phyloP scores from a whole-genome alignment of 2,797 vertebrate species.

The Pithecia hirsuta region DNA sequence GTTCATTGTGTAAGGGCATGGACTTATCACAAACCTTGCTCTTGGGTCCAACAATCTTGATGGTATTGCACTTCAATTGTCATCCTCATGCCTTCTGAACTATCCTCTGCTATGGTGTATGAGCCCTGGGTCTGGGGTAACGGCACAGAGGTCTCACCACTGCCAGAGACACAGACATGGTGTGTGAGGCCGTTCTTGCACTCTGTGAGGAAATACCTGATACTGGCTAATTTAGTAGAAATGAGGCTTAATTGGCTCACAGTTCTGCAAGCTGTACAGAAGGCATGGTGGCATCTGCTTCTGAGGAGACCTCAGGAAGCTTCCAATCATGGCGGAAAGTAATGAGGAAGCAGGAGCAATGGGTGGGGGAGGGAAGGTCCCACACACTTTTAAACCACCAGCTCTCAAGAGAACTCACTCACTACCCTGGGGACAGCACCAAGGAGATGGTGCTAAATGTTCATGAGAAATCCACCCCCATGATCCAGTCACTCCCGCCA shows the following conservation, averaged over 20 bases:
- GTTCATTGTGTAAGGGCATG: not conserved
- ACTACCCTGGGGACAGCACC: not conserved
- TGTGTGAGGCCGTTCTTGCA: not conserved
- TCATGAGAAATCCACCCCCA: too few species aligned
- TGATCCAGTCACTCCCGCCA: not conserved
- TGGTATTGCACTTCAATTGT: not conserved
- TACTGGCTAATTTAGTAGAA: not conserved
- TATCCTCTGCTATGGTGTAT: rapidly evolving
- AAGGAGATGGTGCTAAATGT: too few species aligned
- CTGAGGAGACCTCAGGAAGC: not conserved
- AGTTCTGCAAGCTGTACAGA: not conserved
- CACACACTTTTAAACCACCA: not conserved
- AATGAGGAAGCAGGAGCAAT: not conserved
- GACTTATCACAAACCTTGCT: not conserved
- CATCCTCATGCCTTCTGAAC: not conserved
- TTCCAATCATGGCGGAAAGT: not conserved
- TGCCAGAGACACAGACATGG: not conserved
- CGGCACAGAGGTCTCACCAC: rapidly evolving
- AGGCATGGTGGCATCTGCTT: not conserved
- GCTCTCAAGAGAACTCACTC: not conserved
- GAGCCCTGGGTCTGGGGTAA: not conserved
- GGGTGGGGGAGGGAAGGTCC: too few species aligned
- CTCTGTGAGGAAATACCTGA: not conserved
- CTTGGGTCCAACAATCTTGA: not conserved
- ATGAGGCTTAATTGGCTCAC: not conserved